Evolutionary conservation across 2,888 invertebrate genomes (phyloP).

Genomic region (Pyrrhia umbra): DNA sequence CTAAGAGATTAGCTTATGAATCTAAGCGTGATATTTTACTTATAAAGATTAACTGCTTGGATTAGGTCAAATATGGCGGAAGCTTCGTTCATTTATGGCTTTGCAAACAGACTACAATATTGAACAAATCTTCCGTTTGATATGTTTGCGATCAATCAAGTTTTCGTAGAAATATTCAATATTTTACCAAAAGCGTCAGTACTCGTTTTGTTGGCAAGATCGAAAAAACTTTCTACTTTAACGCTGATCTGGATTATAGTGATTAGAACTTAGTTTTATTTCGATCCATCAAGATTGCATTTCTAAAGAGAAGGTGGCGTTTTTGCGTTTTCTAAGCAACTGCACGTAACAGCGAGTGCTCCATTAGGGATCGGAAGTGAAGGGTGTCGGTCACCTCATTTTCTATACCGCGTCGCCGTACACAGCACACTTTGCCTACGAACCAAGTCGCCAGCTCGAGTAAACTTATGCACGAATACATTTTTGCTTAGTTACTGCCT

Average conservation of each 20-base stretch:
- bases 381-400: constrained; percentile 66
- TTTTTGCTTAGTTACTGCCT: constrained; percentile 29
- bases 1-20: constrained; percentile 40
- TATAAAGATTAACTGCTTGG: constrained; percentile 21
- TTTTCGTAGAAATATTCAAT: constrained; percentile 12
- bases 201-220: not conserved
- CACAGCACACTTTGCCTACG: constrained; percentile 40
- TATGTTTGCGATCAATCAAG: constrained; percentile 18
- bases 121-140: constrained; percentile 9
- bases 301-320: constrained; percentile 47
- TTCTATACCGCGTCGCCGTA: constrained; percentile 54
- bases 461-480: constrained; percentile 47
- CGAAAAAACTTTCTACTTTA: constrained; percentile 28
- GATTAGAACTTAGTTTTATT: constrained; percentile 33
- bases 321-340: constrained; percentile 56
- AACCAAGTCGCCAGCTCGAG: constrained; percentile 32
- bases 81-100: constrained; percentile 7
- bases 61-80: constrained; percentile 11
- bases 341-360: constrained; percentile 51
- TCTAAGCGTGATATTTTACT: constrained; percentile 41
- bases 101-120: constrained; percentile 10
- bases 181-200: constrained; percentile 11
- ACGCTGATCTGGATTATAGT: constrained; percentile 11
- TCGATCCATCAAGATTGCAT: constrained; percentile 36
- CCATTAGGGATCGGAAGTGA: constrained; percentile 67